Conservation (phyloP, 2,888 invertebrate genomes). For the Leptothorax acervorum region DNA sequence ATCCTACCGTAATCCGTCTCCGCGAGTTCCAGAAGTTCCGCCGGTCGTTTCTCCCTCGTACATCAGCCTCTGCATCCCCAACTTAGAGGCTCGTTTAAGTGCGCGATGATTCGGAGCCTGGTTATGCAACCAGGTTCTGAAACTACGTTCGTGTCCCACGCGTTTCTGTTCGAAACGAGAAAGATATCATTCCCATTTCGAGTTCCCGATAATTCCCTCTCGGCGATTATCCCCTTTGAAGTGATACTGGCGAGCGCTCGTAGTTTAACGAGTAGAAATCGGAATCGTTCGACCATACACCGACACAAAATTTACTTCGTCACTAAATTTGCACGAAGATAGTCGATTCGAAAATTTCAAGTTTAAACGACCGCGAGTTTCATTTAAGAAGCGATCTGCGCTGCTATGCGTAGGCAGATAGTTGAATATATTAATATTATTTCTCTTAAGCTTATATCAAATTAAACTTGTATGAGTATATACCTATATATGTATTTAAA, state of each 20-base stretch:
- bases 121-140: slow-evolving; percentile 52
- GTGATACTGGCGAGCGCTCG: slow-evolving; percentile 32
- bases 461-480: neutral
- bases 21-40: slow-evolving; percentile 62
- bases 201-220: slow-evolving; percentile 44
- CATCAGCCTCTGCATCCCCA: slow-evolving; percentile 30
- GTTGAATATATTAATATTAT: slow-evolving; percentile 1
- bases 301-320: slow-evolving; percentile 26
- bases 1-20: slow-evolving; percentile 64
- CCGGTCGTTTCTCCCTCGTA: neutral
- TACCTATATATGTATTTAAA: neutral
- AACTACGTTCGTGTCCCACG: slow-evolving; percentile 51
- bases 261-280: slow-evolving; percentile 59
- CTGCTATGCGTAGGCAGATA: neutral
- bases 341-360: slow-evolving; percentile 34
- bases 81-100: slow-evolving; percentile 70
- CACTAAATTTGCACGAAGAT: slow-evolving; percentile 24
- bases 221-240: slow-evolving; percentile 43
- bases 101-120: slow-evolving; percentile 58
- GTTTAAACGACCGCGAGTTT: slow-evolving; percentile 5
- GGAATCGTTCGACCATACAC: slow-evolving; percentile 20
- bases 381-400: neutral
- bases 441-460: neutral
- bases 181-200: slow-evolving; percentile 56
- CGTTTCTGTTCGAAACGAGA: slow-evolving; percentile 28